These are phyloP conservation scores for Bufo bufo DNA, from an alignment of 2,113 vertebrate genomes.

Conservation along the genomic window DNA sequence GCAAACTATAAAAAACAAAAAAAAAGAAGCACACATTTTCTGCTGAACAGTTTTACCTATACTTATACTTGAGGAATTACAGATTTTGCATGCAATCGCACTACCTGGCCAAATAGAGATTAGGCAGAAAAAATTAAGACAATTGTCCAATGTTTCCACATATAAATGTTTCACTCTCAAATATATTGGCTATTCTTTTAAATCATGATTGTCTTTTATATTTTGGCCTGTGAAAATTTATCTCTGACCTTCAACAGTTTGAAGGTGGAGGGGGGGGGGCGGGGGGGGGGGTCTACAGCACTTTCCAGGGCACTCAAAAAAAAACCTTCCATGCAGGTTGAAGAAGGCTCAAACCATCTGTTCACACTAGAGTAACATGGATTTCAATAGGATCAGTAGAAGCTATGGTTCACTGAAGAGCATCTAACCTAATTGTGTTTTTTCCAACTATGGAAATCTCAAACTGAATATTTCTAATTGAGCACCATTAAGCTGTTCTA, in stretches of 20 bases:
- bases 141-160: neutral
- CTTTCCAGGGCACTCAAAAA: too few species aligned
- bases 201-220: too few species aligned
- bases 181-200: too few species aligned
- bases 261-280: too few species aligned
- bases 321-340: too few species aligned
- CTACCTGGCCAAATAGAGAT: slow-evolving; percentile 16
- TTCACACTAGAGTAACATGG: neutral
- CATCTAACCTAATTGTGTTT: neutral
- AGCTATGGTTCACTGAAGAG: neutral
- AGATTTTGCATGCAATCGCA: neutral
- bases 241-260: too few species aligned
- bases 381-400: neutral
- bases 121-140: neutral
- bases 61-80: neutral
- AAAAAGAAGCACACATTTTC: rapidly evolving
- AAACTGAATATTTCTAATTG: neutral
- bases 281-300: too few species aligned
- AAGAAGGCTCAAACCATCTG: neutral
- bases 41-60: slow-evolving; percentile 28
- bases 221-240: too few species aligned
- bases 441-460: neutral
- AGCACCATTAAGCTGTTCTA: too few species aligned
- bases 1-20: neutral
- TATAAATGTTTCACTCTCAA: neutral